Percentiles rank a stretch among this genome's conserved stretches.
Evolutionary conservation across 1,140 invertebrate genomes (phyloP).

Genomic region (Eriocheir sinensis): DNA sequence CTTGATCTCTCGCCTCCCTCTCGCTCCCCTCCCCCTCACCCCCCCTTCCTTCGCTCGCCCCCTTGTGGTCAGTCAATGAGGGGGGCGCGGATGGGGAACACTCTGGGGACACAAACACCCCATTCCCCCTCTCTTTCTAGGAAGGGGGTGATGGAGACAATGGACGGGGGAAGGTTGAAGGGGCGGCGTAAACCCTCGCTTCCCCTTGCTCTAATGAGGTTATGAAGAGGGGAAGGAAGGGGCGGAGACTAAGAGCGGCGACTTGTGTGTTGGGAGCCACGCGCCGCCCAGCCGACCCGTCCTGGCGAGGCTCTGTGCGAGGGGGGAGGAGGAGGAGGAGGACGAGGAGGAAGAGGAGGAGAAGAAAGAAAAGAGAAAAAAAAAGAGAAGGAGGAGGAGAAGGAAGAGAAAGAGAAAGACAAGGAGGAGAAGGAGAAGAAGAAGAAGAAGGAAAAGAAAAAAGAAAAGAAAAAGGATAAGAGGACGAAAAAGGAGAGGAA

Average conservation of each 20-base stretch:
- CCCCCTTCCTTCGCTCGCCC: neutral
- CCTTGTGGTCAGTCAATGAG: neutral
- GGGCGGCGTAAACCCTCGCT: neutral
- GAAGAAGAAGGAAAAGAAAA: too few relatives aligned
- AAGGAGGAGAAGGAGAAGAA: too few relatives aligned
- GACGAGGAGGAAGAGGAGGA: neutral
- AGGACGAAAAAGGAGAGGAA: too few relatives aligned
- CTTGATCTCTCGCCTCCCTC: too few relatives aligned
- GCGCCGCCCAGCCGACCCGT: neutral
- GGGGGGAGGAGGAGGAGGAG: neutral
- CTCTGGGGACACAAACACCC: neutral
- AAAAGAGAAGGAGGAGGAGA: too few relatives aligned
- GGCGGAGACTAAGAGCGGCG: neutral
- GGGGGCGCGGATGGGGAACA: too few relatives aligned
- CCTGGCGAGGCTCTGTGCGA: neutral
- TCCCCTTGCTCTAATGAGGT: neutral
- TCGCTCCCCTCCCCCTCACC: too few relatives aligned
- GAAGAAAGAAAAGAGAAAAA: too few relatives aligned
- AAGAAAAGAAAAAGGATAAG: too few relatives aligned
- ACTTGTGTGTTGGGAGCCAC: neutral
- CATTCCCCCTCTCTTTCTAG: neutral
- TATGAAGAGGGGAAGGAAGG: neutral
- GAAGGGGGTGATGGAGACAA: conserved; percentile 1
- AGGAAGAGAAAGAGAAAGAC: too few relatives aligned
- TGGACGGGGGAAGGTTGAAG: neutral